Base-by-base conservation (phyloP, 2,888 invertebrate species). In the Tanypteryx hageni region DNA sequence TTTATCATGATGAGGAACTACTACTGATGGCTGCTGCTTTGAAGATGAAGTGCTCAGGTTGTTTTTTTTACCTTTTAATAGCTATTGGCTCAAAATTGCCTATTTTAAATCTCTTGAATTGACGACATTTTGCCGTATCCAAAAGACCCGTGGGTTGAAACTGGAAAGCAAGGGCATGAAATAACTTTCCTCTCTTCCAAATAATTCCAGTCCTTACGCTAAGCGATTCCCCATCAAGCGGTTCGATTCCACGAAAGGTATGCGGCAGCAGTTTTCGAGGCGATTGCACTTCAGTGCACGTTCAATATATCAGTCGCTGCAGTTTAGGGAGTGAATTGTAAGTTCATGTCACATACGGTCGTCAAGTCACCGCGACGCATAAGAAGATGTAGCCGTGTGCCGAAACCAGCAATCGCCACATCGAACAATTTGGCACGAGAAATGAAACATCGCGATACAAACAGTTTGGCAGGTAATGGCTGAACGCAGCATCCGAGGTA, bases 381-480 rank as follows among this genome's bases (percentile, higher is more conserved):
- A 27, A 76, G 76, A 76, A 76, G 27, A 76, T 22, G 11, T 13
- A 27, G 11, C 76, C 76, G 22, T 13, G 22, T 16, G 76, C 11
- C 76, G 18, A 27, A 76, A 76, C 7, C 27, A 76, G 4, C n/a
- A 22, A 76, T 76, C 76, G n/a, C 22, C 13, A 22, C 76, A 76
- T 76, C 76, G 22, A 76, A 10, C n/a, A 76, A 76, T 76, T 44
- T 76, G n/a, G 76, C 76, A 22, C 22, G 76, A 76, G 64, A 16
- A 64, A 64, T 14, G 64, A 64, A 13, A 64, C 64, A 64, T 64
- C 64, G 76, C 76, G 27, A 22, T 76, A 76, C 76, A 76, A 76
- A n/a, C 76, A 76, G n/a, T 76, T 76, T n/a, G 10, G 22, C 10
- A 11, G 16, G 76, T 27, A 44, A 44, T 44, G 44, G 5, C 44